Evolutionary conservation across 2,888 invertebrate genomes (phyloP), one percentile per base, ranked within the genome.

Genomic region (Oxyteleia sp.): DNA sequence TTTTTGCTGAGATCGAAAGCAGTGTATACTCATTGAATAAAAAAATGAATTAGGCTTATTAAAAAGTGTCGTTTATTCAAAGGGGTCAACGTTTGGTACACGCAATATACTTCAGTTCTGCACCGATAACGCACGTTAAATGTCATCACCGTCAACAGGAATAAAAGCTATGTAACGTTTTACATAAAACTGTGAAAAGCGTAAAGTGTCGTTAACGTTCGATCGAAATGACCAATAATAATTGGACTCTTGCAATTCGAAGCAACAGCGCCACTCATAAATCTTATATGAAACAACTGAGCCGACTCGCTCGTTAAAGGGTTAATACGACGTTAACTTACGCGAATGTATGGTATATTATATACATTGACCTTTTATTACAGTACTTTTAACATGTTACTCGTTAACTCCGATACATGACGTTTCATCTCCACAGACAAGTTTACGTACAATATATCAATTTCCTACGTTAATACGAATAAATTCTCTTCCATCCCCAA

Each of bases 111-210:
- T 26, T 23, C 23, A 51, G 51, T 53, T 41, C 15, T 38, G 53
- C 18, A 61, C 35, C 41, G 43, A 59, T 43, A 79, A 79, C 71
- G 35, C 4, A 4, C 10, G 7, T 55, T 79, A 79, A 64, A 71
- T 79, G 49, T 64, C 38, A 64, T 63, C 18, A 32, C 8, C 32
- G 29, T 68, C 59, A 80, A 80, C 72, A 72, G 45, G 66, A 66
- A 66, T 80, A 80, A 72, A 80, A 79, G 35, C 79, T 79, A 80
- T 72, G 16, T 45, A 72, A 72, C 57, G 32, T 74, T 80, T 20
- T 45, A 69, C 69, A 69, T 69, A 69, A 69, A 68, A 68, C 10
- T 45, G 57, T 61, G 1, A 41, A 43, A 23, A 45, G 45, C 18
- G 5, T 55, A 55, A 55, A 35, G 32, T 45, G 45, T 32, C 23